Evolutionary conservation across 2,113 vertebrate genomes (phyloP).

Genomic region (Aphyosemion australe): DNA sequence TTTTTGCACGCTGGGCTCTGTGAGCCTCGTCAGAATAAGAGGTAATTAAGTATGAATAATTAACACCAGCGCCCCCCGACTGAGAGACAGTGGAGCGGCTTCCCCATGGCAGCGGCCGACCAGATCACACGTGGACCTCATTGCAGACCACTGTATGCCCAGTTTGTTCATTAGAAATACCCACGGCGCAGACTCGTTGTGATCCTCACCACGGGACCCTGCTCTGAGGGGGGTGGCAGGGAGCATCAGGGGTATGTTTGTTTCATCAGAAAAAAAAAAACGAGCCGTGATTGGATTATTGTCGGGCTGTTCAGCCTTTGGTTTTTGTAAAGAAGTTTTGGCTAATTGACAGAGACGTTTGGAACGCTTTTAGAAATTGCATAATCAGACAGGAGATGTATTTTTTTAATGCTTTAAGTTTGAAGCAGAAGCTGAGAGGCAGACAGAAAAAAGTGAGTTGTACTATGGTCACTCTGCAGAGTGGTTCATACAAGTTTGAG

Average conservation of each 20-base stretch:
- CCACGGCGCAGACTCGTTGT: slow-evolving; percentile 58
- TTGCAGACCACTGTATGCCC: slow-evolving; percentile 59
- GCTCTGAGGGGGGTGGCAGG: slow-evolving; percentile 33
- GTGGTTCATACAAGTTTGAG: slow-evolving; percentile 40
- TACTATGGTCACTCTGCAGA: slow-evolving; percentile 17
- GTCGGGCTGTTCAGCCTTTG: slow-evolving; percentile 32
- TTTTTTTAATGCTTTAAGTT: slow-evolving; percentile 2
- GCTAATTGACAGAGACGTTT: slow-evolving; percentile 23
- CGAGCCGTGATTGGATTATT: slow-evolving; percentile 35
- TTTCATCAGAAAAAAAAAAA: slow-evolving; percentile 42
- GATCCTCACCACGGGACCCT: slow-evolving; percentile 65
- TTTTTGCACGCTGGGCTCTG: slow-evolving; percentile 64
- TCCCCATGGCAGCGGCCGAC: slow-evolving; percentile 70
- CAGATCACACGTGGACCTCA: slow-evolving; percentile 71
- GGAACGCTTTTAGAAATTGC: slow-evolving; percentile 21
- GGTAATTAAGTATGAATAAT: slow-evolving; percentile 86
- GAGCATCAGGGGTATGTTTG: slow-evolving; percentile 44
- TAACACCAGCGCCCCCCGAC: slow-evolving; percentile 71
- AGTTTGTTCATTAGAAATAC: slow-evolving; percentile 72
- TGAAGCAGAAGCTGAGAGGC: slow-evolving; percentile 8
- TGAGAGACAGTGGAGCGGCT: slow-evolving; percentile 68
- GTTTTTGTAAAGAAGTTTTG: slow-evolving; percentile 19
- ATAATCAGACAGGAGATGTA: slow-evolving; percentile 9
- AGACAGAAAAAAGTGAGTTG: slow-evolving; percentile 36
- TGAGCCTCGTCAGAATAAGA: slow-evolving; percentile 64